phyloP scores from a whole-genome alignment of 2,888 invertebrate species.

The Fissipunctia ypsillon region DNA sequence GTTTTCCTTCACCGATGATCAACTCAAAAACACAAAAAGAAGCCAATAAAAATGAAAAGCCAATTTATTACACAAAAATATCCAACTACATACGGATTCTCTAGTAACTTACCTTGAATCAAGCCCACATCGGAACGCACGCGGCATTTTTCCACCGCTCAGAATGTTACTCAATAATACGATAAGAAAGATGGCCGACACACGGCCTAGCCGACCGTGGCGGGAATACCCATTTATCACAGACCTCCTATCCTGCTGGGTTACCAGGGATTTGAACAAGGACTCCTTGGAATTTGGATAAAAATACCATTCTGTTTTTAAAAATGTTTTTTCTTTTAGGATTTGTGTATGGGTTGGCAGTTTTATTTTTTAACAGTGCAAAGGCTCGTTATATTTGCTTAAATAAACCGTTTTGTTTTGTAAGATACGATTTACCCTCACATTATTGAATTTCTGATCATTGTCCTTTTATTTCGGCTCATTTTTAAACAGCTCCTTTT shows the following conservation, averaged over 20 bases:
- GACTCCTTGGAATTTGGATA: slow-evolving; percentile 52
- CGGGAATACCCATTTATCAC: slow-evolving; percentile 67
- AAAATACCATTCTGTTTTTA: slow-evolving; percentile 53
- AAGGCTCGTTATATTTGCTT: slow-evolving; percentile 30
- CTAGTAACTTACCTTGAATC: slow-evolving; percentile 31
- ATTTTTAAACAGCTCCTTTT: neutral
- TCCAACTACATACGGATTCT: slow-evolving; percentile 8
- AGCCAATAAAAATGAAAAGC: neutral
- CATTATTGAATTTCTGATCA: slow-evolving; percentile 4
- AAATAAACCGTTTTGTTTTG: slow-evolving; percentile 52
- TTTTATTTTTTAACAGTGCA: slow-evolving; percentile 21
- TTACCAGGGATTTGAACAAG: slow-evolving; percentile 56
- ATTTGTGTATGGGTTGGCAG: slow-evolving; percentile 12
- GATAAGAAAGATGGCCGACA: slow-evolving; percentile 66
- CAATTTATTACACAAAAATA: slow-evolving; percentile 19
- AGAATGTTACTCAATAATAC: slow-evolving; percentile 59
- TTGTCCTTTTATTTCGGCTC: neutral
- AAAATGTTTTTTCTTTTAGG: slow-evolving; percentile 9
- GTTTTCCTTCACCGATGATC: no score
- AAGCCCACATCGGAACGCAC: slow-evolving; percentile 24
- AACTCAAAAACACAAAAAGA: no score
- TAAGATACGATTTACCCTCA: slow-evolving; percentile 17
- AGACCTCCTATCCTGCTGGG: slow-evolving; percentile 54
- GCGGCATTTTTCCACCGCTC: slow-evolving; percentile 46
- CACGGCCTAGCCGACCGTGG: slow-evolving; percentile 62